Evolutionary conservation across 2,888 invertebrate genomes (phyloP).

Genomic region (Ctenicera cuprea): DNA sequence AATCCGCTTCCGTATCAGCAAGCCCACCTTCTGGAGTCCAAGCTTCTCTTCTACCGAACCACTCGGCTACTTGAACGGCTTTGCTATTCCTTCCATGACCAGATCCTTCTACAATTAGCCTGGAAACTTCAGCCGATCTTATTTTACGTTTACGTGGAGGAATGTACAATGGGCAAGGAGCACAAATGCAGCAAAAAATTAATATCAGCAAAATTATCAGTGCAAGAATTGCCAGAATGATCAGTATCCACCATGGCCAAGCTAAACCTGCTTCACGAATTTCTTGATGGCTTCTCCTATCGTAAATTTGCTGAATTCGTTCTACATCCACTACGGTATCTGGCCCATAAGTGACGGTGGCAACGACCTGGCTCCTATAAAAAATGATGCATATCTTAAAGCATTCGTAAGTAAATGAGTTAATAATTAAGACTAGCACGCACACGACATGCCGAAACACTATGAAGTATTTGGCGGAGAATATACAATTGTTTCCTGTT

Average conservation of each 20-base stretch:
- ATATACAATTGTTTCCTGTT: no score
- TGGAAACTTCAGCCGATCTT: slow-evolving; percentile 84
- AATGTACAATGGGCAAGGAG: slow-evolving; percentile 89
- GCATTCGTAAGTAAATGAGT: not conserved
- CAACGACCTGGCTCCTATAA: slow-evolving; percentile 82
- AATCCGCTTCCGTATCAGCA: slow-evolving; percentile 81
- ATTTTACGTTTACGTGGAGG: slow-evolving; percentile 85
- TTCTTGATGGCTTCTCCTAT: slow-evolving; percentile 58
- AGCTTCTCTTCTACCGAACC: slow-evolving; percentile 86
- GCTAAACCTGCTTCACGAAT: slow-evolving; percentile 72
- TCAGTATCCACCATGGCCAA: slow-evolving; percentile 85
- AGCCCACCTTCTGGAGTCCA: slow-evolving; percentile 85
- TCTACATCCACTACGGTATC: slow-evolving; percentile 83
- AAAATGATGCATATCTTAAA: slow-evolving; percentile 58
- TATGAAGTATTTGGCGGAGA: no score
- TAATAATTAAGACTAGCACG: slow-evolving; percentile 17
- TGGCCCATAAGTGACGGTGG: slow-evolving; percentile 79
- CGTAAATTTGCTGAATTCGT: slow-evolving; percentile 79
- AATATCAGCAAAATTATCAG: slow-evolving; percentile 82
- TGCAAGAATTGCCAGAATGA: slow-evolving; percentile 84
- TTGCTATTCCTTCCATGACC: slow-evolving; percentile 76
- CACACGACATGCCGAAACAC: not conserved
- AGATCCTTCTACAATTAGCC: slow-evolving; percentile 83
- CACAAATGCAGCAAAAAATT: slow-evolving; percentile 89
- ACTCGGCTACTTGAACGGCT: slow-evolving; percentile 85